Base-by-base conservation (phyloP, 2,113 vertebrate genomes). In the Aegithalos caudatus region DNA sequence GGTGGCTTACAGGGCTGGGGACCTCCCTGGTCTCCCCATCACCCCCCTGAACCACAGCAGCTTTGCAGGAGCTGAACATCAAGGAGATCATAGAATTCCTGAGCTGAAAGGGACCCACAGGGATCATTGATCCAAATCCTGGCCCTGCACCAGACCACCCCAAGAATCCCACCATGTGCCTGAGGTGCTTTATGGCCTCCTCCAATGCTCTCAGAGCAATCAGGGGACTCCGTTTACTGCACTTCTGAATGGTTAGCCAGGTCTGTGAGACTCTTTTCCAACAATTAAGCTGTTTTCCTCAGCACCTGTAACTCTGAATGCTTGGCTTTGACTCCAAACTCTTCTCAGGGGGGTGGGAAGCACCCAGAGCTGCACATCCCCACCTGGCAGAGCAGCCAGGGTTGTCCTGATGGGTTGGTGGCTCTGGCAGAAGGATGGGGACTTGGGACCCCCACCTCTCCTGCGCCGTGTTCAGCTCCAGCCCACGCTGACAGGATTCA, bases 11-110 rank as follows among this genome's bases (percentile, higher is more conserved):
- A 1, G 25, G 33, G 29, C 25, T 69, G 65, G 48, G 48, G 1
- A 7, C 7, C 28, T 20, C n/a, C 24, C 20, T 1, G 0, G 12
- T 25, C 21, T 51, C 61, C 42, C n/a, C 47, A 20, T 33, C 48
- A 24, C 3, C 29, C 12, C 19, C 23, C 8, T 38, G 31, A 42
- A 24, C 44, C 8, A 1, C 0, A 0, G 14, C 4, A 25, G 23
- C 31, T 71, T 35, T 23, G 25, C 47, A 50, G 53, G 40, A 40
- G 35, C 35, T 24, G 44, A 20, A 11, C 8, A 6, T 33, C 1
- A 0, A 42, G 47, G 23, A 53, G 14, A 53, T 40, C 13, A 47
- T 0, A 25, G 38, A 40, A 67, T 67, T 67, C 53, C 53, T 47
- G 38, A 67, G 11, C 2, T 40, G 24, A 53, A 67, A 35, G 29